phyloP scores from a whole-genome alignment of 1,140 invertebrate genomes.

The Drosophila bocqueti region DNA sequence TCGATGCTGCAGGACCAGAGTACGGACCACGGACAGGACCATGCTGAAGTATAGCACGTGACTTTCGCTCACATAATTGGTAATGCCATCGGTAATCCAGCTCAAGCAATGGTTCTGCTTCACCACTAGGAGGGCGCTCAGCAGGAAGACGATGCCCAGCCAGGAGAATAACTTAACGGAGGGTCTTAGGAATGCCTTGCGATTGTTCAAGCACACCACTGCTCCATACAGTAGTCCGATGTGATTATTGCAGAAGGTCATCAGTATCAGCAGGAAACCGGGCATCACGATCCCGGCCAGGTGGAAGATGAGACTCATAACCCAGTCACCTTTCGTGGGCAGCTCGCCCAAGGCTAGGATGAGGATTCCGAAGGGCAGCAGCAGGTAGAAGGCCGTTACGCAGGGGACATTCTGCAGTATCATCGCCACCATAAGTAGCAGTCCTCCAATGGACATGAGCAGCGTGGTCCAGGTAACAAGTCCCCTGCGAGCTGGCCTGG shows the following conservation, averaged over 20 bases:
- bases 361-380: constrained; percentile 67
- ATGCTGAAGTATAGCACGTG: constrained; percentile 86
- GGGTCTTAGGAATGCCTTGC: constrained; percentile 27
- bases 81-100: constrained; percentile 40
- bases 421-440: constrained; percentile 17
- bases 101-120: constrained; percentile 64
- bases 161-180: constrained; percentile 49
- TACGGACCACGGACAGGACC: constrained; percentile 47
- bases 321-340: neutral
- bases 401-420: constrained; percentile 55
- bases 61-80: constrained; percentile 60
- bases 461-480: constrained; percentile 1
- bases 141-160: constrained; percentile 33
- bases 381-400: constrained; percentile 59
- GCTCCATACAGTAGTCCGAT: constrained; percentile 47
- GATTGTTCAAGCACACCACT: constrained; percentile 34
- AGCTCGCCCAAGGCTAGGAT: constrained; percentile 42
- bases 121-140: constrained; percentile 88
- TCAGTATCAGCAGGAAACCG: constrained; percentile 65
- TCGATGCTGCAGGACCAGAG: constrained; percentile 41
- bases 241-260: constrained; percentile 37
- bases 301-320: constrained; percentile 3
- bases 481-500: neutral
- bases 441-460: constrained; percentile 9
- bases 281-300: constrained; percentile 32